Evolutionary conservation across 2,113 vertebrate genomes (phyloP), one percentile per base, ranked within the genome.

Genomic region (Heptranchias perlo): DNA sequence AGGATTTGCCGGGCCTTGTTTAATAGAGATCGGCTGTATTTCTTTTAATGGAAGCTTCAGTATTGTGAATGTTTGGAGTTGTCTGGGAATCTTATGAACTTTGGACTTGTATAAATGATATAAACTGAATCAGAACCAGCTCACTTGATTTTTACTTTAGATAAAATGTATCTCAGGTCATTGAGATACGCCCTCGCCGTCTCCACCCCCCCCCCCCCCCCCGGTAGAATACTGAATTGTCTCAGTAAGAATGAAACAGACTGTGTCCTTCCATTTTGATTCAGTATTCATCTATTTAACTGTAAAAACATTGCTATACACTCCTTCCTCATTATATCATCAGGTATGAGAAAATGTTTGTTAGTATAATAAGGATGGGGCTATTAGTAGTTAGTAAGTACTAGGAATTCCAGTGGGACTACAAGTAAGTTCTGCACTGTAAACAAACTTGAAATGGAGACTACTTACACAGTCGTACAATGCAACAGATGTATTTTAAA

Each of bases 11-110:
- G 93, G 96, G 96, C 3, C 31, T 96, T 96, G 96, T 97, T 97
- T 98, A 97, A 98, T 98, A 96, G 97, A 97, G 97, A 98, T 97
- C 93, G 97, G 97, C 96, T 97, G 97, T 95, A 96, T 97, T 98
- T 98, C 97, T 95, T 95, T 95, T 69, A 95, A 39, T 67, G 94
- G 94, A 95, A 69, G 44, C 64, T 95, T 69, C 64, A 13, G 23
- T 69, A 69, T 52, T 49, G 94, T 49, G 94, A 95, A 69, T 69
- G 94, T 95, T 95, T 95, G 65, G 44, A 52, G 65, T 69, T 95
- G 94, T 95, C 64, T 95, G 94, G 64, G 94, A 95, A 95, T 69
- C 65, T 67, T 49, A 69, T 95, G 65, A 95, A 69, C 94, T 95
- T 95, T 95, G 94, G 62, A 67, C 94, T 95, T 69, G 13, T 52